Percentiles rank a stretch among this genome's conserved stretches.
Evolutionary conservation across 2,888 invertebrate genomes (phyloP).

Genomic region (Seladonia tumulorum): DNA sequence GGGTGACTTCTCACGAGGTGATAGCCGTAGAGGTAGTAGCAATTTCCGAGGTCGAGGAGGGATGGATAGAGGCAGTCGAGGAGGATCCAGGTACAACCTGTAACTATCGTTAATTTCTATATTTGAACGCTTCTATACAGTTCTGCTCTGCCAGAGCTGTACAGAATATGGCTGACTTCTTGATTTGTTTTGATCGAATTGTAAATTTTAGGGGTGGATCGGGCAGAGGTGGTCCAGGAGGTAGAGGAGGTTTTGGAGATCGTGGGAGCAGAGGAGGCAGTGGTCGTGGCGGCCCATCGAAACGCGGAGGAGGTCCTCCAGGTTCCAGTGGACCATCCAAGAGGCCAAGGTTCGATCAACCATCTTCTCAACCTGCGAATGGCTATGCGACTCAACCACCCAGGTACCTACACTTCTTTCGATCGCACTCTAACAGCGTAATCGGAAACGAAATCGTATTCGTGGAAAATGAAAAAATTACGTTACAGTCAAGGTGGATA

Average conservation of each 20-base stretch:
- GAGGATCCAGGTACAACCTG: conserved; percentile 80
- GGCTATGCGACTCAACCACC: conserved; percentile 80
- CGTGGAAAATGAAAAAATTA: not conserved
- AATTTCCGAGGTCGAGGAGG: conserved; percentile 81
- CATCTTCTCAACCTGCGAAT: conserved; percentile 80
- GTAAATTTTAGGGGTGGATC: conserved; percentile 71
- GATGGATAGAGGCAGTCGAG: conserved; percentile 85
- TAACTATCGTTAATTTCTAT: not conserved
- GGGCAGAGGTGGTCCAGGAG: conserved; percentile 78
- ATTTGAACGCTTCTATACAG: not conserved
- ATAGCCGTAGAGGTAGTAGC: conserved; percentile 79
- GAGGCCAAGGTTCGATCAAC: conserved; percentile 84
- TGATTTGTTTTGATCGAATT: too few relatives aligned
- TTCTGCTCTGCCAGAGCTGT: not conserved
- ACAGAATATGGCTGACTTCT: not conserved
- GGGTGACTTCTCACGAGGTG: conserved; percentile 83
- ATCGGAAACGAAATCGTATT: not conserved
- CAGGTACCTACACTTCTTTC: conserved; percentile 51
- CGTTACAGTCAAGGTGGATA: conserved; percentile 80
- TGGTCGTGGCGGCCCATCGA: conserved; percentile 83
- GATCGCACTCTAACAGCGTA: not conserved
- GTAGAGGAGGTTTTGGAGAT: conserved; percentile 84
- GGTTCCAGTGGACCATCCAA: conserved; percentile 87
- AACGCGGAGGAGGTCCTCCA: conserved; percentile 85
- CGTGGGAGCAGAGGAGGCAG: conserved; percentile 84